Percentiles rank a stretch among this genome's conserved stretches.
These are phyloP conservation scores for Phaetusa simplex DNA, from an alignment of 2,113 vertebrate species.

Conservation along the genomic window DNA sequence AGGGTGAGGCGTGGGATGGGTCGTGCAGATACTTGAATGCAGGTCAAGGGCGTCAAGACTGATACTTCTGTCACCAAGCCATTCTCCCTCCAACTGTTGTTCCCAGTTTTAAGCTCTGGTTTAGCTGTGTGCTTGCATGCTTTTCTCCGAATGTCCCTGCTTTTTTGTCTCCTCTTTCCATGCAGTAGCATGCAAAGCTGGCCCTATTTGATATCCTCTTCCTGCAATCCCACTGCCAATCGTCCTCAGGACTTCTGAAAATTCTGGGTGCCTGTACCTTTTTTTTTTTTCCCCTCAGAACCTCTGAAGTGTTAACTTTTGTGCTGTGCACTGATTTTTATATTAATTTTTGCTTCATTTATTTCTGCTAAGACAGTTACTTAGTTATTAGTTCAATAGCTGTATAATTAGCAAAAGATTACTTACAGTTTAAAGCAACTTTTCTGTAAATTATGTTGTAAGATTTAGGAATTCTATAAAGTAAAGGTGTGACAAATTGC, in stretches of 20 bases:
- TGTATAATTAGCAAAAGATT: not conserved
- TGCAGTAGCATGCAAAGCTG: not conserved
- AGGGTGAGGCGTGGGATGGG: not conserved
- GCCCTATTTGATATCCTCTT: not conserved
- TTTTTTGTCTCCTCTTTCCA: not conserved
- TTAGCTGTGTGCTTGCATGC: not conserved
- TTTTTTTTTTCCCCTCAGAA: not conserved
- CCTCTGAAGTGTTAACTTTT: not conserved
- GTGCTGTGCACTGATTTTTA: not conserved
- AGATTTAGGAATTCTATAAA: accelerated
- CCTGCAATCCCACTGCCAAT: not conserved
- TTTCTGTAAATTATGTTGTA: not conserved
- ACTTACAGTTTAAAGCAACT: too few species aligned
- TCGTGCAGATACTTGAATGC: not conserved
- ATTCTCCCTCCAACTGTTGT: not conserved
- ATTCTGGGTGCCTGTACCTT: not conserved
- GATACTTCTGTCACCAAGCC: not conserved
- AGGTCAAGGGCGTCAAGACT: not conserved
- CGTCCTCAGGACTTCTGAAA: not conserved
- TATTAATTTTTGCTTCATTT: not conserved
- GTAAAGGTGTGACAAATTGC: accelerated
- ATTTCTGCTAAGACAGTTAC: not conserved
- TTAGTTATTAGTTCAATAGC: not conserved
- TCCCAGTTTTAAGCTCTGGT: not conserved
- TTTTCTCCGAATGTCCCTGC: not conserved